Evolutionary conservation across 2,888 invertebrate species (phyloP).

Genomic region (Drosophila tanythrix): DNA sequence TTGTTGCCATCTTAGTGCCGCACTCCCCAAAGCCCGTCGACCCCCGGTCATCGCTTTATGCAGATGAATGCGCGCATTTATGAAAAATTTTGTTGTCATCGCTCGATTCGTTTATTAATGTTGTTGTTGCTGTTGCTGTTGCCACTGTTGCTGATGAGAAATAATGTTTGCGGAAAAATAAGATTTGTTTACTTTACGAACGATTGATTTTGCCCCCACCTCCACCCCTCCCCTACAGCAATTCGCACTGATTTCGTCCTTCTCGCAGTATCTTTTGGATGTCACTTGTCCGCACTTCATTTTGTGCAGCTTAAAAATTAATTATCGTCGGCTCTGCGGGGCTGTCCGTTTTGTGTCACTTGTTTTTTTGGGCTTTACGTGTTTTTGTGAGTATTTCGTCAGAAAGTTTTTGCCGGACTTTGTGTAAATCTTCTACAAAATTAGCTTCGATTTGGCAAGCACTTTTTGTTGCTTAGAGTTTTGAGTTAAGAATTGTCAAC

Average conservation of each 20-base stretch:
- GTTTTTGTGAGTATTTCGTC: conserved; percentile 68
- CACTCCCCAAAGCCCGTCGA: not conserved
- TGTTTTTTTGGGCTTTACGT: conserved; percentile 61
- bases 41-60: conserved; percentile 59
- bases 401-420: conserved; percentile 59
- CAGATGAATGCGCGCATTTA: conserved; percentile 80
- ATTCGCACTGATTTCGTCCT: conserved; percentile 6
- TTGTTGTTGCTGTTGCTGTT: conserved; percentile 28
- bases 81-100: conserved; percentile 77
- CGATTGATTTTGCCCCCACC: conserved; percentile 69
- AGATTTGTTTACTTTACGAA: conserved; percentile 81
- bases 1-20: not conserved
- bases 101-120: conserved; percentile 46
- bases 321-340: conserved; percentile 67
- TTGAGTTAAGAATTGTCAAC: conserved; percentile 6
- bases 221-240: not conserved
- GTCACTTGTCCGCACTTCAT: conserved; percentile 67
- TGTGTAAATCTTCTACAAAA: conserved; percentile 52
- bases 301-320: conserved; percentile 79
- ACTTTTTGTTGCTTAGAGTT: conserved; percentile 8
- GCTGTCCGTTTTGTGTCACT: conserved; percentile 64
- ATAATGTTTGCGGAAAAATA: conserved; percentile 82
- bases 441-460: conserved; percentile 57
- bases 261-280: conserved; percentile 17
- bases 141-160: conserved; percentile 69